These are phyloP conservation scores for Trichonephila clavata DNA, from an alignment of 1,140 invertebrate genomes.

Conservation along the genomic window DNA sequence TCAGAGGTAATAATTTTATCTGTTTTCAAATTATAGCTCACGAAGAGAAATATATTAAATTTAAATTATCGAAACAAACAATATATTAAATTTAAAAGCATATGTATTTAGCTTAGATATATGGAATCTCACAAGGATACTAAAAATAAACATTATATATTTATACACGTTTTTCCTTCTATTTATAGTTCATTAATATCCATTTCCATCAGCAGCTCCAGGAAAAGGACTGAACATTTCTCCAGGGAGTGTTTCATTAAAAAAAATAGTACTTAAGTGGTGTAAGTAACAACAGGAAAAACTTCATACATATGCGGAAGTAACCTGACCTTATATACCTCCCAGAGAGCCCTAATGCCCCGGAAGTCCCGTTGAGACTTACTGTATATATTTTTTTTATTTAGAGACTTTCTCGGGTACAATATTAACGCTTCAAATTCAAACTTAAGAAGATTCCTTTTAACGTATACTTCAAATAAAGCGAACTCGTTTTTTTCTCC, in stretches of 20 bases:
- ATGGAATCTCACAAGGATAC: too few relatives aligned
- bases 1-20: too few relatives aligned
- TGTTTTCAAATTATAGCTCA: too few relatives aligned
- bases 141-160: too few relatives aligned
- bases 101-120: too few relatives aligned
- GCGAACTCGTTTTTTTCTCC: background rate
- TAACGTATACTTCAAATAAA: background rate
- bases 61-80: too few relatives aligned
- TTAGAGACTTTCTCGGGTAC: background rate
- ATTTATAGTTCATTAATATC: background rate
- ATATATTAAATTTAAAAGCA: too few relatives aligned
- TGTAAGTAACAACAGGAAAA: background rate
- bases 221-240: background rate
- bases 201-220: background rate
- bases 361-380: background rate
- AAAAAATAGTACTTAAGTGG: background rate
- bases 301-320: slow-evolving; percentile 4
- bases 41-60: too few relatives aligned
- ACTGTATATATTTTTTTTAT: background rate
- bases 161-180: background rate
- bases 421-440: background rate
- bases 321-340: background rate
- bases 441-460: background rate
- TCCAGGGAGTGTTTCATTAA: background rate
- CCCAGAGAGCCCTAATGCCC: background rate